Evolutionary conservation across 2,113 vertebrate genomes (phyloP), one percentile per base, ranked within the genome.

Genomic region (Pterocles gutturalis): DNA sequence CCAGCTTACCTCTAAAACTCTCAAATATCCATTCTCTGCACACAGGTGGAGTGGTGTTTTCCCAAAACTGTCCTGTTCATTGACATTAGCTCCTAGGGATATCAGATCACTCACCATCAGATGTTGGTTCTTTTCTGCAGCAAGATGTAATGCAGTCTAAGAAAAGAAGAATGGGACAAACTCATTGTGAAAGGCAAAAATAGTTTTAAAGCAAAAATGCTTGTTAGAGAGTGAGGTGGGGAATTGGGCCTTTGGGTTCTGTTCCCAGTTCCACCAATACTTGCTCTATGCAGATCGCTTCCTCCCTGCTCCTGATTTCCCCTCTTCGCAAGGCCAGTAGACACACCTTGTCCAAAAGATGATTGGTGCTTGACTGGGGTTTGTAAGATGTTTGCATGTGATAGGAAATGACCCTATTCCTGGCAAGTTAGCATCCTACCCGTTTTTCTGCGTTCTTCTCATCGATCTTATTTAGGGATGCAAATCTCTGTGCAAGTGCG

Each of bases 11-110:
- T 99, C 97, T 69, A 99, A 81, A 11, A 99, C 98, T 60, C 97
- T 92, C 81, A 98, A 15, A n/a, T 98, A 99, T 10, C 99, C 99
- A 0, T 98, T 98, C 92, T 99, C 98, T 36, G 99, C 98, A 24
- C 99, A 98, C 53, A 99, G 97, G 41, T 99, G 99, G 22, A 99
- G 97, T 1, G 99, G 98, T 1, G 99, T 99, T 96, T 98, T 99
- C 38, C 98, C 98, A 2, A 53, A 78, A 4, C 76, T 61, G 94
- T 99, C 98, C 9, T 75, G 98, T 58, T 96, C 97, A 0, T 98
- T 99, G 94, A 99, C 71, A 1, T 96, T 95, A n/a, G 99, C 99
- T 24, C 99, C 99, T 13, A 99, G 87, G 24, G 53, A 84, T 82
- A 99, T 98, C 87, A 99, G 97, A 90, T 99, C 99, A 2, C 97